A percentile compares a stretch with the other conserved stretches of the same genome.
phyloP scores from a whole-genome alignment of 2,888 invertebrate species.

The Lomographa bimaculata region DNA sequence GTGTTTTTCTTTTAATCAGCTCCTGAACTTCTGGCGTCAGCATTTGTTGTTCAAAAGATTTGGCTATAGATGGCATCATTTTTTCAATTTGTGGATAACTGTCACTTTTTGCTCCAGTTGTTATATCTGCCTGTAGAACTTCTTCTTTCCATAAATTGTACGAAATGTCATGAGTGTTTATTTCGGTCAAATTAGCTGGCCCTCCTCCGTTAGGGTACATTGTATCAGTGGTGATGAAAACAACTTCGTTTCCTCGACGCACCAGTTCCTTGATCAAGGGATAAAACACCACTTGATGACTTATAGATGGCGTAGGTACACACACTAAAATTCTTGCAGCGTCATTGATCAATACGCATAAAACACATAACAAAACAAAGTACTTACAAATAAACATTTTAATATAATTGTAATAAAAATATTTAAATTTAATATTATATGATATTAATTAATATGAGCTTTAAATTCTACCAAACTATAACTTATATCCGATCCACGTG shows the following conservation, averaged over 20 bases:
- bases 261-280: conserved; percentile 5
- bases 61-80: conserved; percentile 3
- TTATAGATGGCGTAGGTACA: neutral
- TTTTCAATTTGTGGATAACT: conserved; percentile 2
- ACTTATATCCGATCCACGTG: no score
- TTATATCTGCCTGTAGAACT: neutral
- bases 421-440: no score
- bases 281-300: conserved; percentile 10
- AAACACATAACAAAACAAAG: no score
- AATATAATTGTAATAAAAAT: no score
- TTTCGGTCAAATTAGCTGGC: conserved; percentile 35
- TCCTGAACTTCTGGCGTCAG: conserved; percentile 36
- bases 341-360: no score
- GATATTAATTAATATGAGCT: no score
- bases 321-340: neutral
- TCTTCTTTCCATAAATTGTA: neutral
- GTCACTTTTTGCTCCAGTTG: conserved; percentile 8
- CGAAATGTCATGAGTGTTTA: neutral
- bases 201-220: conserved; percentile 33
- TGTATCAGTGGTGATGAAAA: conserved; percentile 56
- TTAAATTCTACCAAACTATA: no score
- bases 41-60: conserved; percentile 9
- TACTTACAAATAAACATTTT: no score
- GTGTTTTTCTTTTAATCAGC: conserved; percentile 34
- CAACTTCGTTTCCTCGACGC: conserved; percentile 55